Conservation (phyloP, 2,888 invertebrate species). For the Mylabris sibirica region DNA sequence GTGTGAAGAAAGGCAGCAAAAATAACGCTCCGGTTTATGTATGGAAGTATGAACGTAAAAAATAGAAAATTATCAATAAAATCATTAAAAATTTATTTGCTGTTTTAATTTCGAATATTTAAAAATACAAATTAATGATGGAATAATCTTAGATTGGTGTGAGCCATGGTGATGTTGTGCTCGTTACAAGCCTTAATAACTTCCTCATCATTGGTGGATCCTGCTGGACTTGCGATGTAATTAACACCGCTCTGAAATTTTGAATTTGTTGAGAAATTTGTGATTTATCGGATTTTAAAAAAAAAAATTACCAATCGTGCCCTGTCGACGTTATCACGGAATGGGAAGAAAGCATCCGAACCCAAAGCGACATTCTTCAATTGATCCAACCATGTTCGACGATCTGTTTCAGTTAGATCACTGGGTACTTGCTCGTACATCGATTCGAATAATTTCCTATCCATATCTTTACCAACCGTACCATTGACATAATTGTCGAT, state of each 20-base stretch:
- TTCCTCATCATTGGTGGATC: conserved; percentile 91
- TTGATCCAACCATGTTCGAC: conserved; percentile 72
- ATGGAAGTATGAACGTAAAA: conserved; percentile 84
- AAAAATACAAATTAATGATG: conserved; percentile 75
- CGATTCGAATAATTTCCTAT: conserved; percentile 74
- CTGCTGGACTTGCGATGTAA: conserved; percentile 92
- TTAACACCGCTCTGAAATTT: conserved; percentile 87
- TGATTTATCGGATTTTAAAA: background rate
- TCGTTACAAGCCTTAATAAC: conserved; percentile 93
- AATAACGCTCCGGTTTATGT: conserved; percentile 76
- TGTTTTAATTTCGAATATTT: background rate
- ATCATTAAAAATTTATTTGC: background rate
- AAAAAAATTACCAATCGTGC: conserved; percentile 77
- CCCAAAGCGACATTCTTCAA: conserved; percentile 84
- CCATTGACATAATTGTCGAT: conserved; percentile 95
- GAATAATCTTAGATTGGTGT: conserved; percentile 91
- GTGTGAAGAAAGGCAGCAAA: conserved; percentile 70
- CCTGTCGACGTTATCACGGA: conserved; percentile 95
- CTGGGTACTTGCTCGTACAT: conserved; percentile 79
- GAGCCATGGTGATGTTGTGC: conserved; percentile 84
- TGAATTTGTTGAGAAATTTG: conserved; percentile 22
- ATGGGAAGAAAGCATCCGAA: conserved; percentile 99
- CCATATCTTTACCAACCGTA: conserved; percentile 90
- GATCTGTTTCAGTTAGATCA: conserved; percentile 73
- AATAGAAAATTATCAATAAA: conserved; percentile 61